phyloP scores from a whole-genome alignment of 2,797 vertebrate species.

The Carapus acus region DNA sequence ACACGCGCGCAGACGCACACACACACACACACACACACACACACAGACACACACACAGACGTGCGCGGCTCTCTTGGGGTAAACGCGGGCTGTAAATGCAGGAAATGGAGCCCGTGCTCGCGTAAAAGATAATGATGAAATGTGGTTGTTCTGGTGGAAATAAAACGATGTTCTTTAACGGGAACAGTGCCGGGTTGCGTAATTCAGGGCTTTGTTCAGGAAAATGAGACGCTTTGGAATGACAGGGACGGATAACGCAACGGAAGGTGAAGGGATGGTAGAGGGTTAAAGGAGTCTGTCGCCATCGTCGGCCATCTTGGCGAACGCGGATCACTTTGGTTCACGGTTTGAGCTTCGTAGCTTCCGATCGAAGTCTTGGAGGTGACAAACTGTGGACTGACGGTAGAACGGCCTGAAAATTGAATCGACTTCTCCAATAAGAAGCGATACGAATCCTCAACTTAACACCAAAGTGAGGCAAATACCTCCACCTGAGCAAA shows the following conservation, averaged over 20 bases:
- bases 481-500: no score
- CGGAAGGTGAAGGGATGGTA: constrained; percentile 24
- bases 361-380: no score
- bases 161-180: constrained; percentile 41
- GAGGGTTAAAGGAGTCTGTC: constrained; percentile 19
- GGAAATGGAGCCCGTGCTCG: constrained; percentile 34
- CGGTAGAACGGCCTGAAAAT: no score
- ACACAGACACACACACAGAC: no score
- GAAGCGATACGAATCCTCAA: no score
- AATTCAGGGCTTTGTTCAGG: constrained; percentile 42
- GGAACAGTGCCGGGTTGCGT: constrained; percentile 37
- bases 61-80: constrained; percentile 29
- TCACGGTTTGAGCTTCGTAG: no score
- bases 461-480: no score
- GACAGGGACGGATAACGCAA: constrained; percentile 38
- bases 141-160: constrained; percentile 44
- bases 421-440: no score
- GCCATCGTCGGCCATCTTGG: not conserved
- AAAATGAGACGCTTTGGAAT: constrained; percentile 37
- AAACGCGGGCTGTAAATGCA: constrained; percentile 28
- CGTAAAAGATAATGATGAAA: constrained; percentile 50
- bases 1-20: no score
- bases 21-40: no score
- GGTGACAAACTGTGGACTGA: no score
- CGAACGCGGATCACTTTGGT: constrained; percentile 2